phyloP scores from a whole-genome alignment of 2,797 vertebrate genomes.

The Arnoldichthys spilopterus region DNA sequence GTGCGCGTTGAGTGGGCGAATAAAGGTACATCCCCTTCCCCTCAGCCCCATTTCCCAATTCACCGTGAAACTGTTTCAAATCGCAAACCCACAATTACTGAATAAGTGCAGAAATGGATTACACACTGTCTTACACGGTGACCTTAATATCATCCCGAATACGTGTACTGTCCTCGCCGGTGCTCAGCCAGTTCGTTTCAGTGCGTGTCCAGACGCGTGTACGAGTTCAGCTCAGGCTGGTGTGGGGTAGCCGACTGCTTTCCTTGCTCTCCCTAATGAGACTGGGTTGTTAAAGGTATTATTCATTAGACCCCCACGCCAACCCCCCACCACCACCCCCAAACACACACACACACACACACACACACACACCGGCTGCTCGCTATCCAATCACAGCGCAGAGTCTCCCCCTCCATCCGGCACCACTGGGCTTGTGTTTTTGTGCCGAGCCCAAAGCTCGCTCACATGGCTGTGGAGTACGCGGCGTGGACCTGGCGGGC shows the following conservation, averaged over 20 bases:
- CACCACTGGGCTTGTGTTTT: constrained; percentile 41
- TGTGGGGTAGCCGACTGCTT: too few species aligned
- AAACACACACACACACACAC: too few species aligned
- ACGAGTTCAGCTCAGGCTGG: neutral
- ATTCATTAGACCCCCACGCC: neutral
- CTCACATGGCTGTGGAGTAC: constrained; percentile 36
- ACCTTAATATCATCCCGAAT: neutral
- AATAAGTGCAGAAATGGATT: neutral
- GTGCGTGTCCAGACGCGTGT: neutral
- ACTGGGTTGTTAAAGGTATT: neutral
- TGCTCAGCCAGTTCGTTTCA: neutral
- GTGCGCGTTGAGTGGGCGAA: neutral
- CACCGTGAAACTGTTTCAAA: constrained; percentile 7
- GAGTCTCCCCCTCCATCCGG: constrained; percentile 1
- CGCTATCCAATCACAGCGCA: constrained; percentile 14
- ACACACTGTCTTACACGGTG: neutral
- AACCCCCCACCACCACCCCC: neutral
- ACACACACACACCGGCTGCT: neutral
- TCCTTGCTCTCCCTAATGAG: neutral
- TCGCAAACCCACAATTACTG: neutral
- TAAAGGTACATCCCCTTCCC: neutral
- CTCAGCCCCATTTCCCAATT: too few species aligned
- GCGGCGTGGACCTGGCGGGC: constrained; percentile 32
- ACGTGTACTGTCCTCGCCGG: neutral
- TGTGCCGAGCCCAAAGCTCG: constrained; percentile 34